Evolutionary conservation across 1,140 invertebrate genomes (phyloP).

Genomic region (Camponotus pennsylvanicus): DNA sequence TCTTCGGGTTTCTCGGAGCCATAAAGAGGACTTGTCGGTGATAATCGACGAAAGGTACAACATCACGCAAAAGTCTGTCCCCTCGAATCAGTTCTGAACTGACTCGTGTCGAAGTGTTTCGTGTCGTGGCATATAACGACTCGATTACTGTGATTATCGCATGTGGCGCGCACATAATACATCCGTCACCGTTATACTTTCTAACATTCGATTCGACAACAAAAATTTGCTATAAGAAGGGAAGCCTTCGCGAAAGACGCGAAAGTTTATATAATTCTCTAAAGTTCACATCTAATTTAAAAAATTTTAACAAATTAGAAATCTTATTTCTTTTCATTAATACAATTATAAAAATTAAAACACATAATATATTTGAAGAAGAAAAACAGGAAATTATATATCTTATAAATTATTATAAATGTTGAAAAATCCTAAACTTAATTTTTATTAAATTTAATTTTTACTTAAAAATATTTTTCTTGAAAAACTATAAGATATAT

Average conservation of each 20-base stretch:
- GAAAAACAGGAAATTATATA: not conserved
- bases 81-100: conserved; percentile 34
- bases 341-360: not conserved
- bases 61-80: conserved; percentile 40
- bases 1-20: not conserved
- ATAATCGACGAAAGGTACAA: conserved; percentile 44
- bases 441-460: not conserved
- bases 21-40: conserved; percentile 38
- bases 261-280: not conserved
- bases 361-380: not conserved
- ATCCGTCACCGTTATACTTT: not conserved
- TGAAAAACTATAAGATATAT: not conserved
- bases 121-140: conserved; percentile 4
- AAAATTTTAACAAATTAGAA: not conserved
- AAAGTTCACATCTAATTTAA: not conserved
- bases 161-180: conserved; percentile 14
- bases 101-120: conserved; percentile 13
- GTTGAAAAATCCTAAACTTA: conserved; percentile 4
- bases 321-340: conserved; percentile 16
- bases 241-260: not conserved
- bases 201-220: not conserved
- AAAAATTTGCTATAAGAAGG: not conserved
- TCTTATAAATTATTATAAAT: not conserved
- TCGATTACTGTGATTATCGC: conserved; percentile 47
- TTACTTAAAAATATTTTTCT: not conserved